These are phyloP conservation scores for Papilio demoleus DNA, from an alignment of 2,888 invertebrate genomes.

Conservation along the genomic window DNA sequence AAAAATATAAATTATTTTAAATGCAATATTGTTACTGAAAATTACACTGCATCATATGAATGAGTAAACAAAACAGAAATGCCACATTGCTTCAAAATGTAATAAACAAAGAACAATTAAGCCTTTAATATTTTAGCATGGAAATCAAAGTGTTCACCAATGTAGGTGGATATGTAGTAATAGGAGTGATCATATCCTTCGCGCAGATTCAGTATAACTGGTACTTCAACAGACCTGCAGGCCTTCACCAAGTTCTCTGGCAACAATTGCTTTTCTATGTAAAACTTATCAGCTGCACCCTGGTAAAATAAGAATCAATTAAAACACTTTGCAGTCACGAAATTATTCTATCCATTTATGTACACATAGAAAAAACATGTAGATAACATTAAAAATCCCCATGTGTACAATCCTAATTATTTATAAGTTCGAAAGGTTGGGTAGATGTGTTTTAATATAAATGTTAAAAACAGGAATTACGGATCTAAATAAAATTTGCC, in stretches of 20 bases:
- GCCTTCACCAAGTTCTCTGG: slow-evolving; percentile 92
- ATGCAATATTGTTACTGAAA: slow-evolving; percentile 47
- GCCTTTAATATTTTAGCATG: slow-evolving; percentile 91
- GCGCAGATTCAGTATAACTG: slow-evolving; percentile 87
- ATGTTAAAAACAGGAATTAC: too few relatives aligned
- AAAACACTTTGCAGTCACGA: background rate
- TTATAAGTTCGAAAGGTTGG: too few relatives aligned
- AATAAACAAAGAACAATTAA: slow-evolving; percentile 47
- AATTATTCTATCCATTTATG: too few relatives aligned
- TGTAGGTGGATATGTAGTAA: slow-evolving; percentile 95
- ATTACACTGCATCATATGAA: too few relatives aligned
- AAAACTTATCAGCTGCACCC: slow-evolving; percentile 93
- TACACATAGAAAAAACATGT: too few relatives aligned
- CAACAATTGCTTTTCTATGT: slow-evolving; percentile 88
- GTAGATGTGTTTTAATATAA: too few relatives aligned
- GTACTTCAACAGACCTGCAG: slow-evolving; percentile 87
- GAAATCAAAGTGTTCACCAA: slow-evolving; percentile 95
- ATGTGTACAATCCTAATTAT: too few relatives aligned
- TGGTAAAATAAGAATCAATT: slow-evolving; percentile 59
- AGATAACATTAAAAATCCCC: too few relatives aligned
- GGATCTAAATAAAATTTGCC: too few relatives aligned
- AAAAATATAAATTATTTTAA: slow-evolving; percentile 54
- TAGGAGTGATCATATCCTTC: slow-evolving; percentile 98
- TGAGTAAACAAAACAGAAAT: slow-evolving; percentile 7
- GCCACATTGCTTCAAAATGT: background rate